Base-by-base conservation (phyloP, 2,797 vertebrate species). In the Amniataba percoides region DNA sequence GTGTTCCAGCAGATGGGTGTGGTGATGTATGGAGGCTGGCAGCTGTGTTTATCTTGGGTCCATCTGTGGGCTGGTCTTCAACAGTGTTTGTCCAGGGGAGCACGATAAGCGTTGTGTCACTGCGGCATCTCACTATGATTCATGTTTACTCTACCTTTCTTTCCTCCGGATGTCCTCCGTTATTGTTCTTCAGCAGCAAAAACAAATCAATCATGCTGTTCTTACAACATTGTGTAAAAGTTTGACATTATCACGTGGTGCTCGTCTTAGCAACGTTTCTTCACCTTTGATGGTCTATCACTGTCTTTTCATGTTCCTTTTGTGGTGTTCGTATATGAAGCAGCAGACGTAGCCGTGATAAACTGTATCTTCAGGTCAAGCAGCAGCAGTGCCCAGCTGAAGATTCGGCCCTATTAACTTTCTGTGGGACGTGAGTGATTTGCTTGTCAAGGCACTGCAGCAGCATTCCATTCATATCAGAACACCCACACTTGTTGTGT, bases 11-110 rank as follows among this genome's bases (percentile, higher is more conserved):
- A 63, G 53, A 69, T 15, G 58, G 80, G 76, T 8, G 61, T 75
- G 83, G 74, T 80, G 65, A 63, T 56, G 60, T 67, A 42, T 61
- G 53, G 52, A 52, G 52, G 72, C 45, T 31, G 60, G 84, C 94
- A 95, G 94, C 94, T 95, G 94, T 95, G 93, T 95, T 95, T 94
- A 89, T 95, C 87, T 90, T 90, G 19, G 52, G 46, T 71, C 9
- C 21, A 31, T 76, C 77, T 56, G 86, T 78, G 87, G 83, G 89
- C 71, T 83, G 86, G 82, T 74, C 71, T 61, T 62, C 16, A 23
- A 12, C 43, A 12, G 8, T 85, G 85, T 85, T 87, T 74, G 80
- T 85, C 64, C 61, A 53, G 40, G 12, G 53, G 18, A 59, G 65
- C 27, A 43, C 2, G 48, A 79, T 76, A 77, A 73, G n/a, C 21